Percentiles rank a stretch among this genome's conserved stretches.
phyloP scores from a whole-genome alignment of 2,113 vertebrate genomes.

The Proterorhinus semilunaris region DNA sequence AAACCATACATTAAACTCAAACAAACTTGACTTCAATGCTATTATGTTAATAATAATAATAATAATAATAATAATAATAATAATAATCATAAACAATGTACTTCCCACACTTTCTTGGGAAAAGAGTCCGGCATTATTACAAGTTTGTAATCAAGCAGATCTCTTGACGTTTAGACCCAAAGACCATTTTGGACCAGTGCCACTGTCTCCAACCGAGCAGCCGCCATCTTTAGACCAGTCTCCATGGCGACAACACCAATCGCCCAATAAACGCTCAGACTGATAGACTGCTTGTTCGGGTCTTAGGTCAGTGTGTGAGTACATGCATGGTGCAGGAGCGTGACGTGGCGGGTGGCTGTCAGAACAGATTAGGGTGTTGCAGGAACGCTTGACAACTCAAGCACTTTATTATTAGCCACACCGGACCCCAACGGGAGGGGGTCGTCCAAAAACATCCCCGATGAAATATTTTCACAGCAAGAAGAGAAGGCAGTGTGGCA shows the following conservation, averaged over 20 bases:
- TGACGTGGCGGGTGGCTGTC: slow-evolving; percentile 56
- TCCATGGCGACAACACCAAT: slow-evolving; percentile 51
- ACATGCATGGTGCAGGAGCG: slow-evolving; percentile 27
- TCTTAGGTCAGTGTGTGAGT: neutral
- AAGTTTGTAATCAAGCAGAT: slow-evolving; percentile 4
- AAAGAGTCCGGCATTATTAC: too few relatives aligned
- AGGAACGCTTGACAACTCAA: slow-evolving; percentile 75
- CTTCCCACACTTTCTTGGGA: too few relatives aligned
- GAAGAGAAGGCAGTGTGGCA: slow-evolving; percentile 62
- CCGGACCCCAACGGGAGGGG: slow-evolving; percentile 56
- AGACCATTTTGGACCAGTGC: slow-evolving; percentile 51
- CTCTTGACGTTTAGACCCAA: slow-evolving; percentile 22
- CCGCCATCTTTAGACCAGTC: slow-evolving; percentile 54
- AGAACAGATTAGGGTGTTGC: slow-evolving; percentile 79
- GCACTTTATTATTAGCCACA: slow-evolving; percentile 78
- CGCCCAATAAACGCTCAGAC: slow-evolving; percentile 64
- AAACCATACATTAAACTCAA: neutral
- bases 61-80: too few relatives aligned
- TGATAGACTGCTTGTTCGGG: slow-evolving; percentile 71
- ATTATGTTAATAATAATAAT: too few relatives aligned
- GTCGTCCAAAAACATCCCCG: slow-evolving; percentile 73
- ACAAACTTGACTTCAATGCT: too few relatives aligned
- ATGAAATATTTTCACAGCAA: slow-evolving; percentile 67
- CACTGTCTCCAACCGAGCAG: slow-evolving; percentile 49
- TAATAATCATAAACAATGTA: too few relatives aligned